Evolutionary conservation across 2,888 invertebrate genomes (phyloP), one percentile per base, ranked within the genome.

Genomic region (Ptychoptera albimana): DNA sequence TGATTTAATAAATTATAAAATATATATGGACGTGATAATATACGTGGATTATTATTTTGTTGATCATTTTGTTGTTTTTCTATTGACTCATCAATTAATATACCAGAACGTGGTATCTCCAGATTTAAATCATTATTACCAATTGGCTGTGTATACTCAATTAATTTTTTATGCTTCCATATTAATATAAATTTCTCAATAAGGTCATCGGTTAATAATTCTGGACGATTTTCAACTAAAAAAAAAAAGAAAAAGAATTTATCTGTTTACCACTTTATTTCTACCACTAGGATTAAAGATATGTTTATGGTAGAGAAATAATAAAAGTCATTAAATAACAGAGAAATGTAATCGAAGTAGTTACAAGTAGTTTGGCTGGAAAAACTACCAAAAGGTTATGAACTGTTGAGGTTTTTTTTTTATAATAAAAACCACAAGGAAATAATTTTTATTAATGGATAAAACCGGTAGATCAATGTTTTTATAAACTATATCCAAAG

Each of bases 171-270:
- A 13, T 46, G 47, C 3, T 35, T 43, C 55, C 55, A 56, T 39
- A 56, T 36, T 7, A 43, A 23, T n/a, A 49, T 49, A 11, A 54
- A 50, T 37, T 44, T 46, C n/a, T 45, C 36, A 7, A 62, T 51
- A 1, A 62, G 35, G 1, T 54, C 44, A 1, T 45, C 36, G 1
- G 55, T 54, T 0, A 64, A 23, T 10, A 57, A 44, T 0, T 50
- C 34, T 2, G 54, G 52, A 40, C 57, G 55, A 6, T 53, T 51
- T 12, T 23, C 23, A 23, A 15, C 34, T 11, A 45, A 39, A 15
- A 40, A 40, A 14, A 40, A 40, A 32, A 14, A 15, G 5, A 40
- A 5, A 5, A 40, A 14, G n/a, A n/a, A n/a, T n/a, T n/a, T n/a
- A n/a, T n/a, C n/a, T n/a, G n/a, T n/a, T n/a, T n/a, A n/a, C n/a